A percentile compares a stretch with the other conserved stretches of the same genome.
Conservation (phyloP, 2,888 invertebrate species). For the Sphaeridia pumilis region DNA sequence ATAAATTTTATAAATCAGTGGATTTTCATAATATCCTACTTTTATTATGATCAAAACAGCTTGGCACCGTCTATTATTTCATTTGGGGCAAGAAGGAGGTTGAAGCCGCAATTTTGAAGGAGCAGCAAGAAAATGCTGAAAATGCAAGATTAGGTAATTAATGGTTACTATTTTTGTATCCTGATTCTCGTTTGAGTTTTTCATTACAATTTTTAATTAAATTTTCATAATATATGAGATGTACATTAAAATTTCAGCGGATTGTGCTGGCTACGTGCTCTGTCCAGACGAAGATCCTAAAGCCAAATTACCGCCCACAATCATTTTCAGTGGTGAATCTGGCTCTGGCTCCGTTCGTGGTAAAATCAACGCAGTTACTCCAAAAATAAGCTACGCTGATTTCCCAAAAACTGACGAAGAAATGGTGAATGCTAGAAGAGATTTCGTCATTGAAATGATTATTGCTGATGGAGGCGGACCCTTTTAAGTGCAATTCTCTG, state of each 20-base stretch:
- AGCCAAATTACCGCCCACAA: too few relatives aligned
- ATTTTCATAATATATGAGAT: too few relatives aligned
- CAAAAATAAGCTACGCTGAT: constrained; percentile 9
- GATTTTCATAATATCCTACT: too few relatives aligned
- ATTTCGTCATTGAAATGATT: constrained; percentile 15
- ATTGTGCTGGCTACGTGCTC: neutral
- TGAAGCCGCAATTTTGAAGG: constrained; percentile 12
- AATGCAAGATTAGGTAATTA: constrained; percentile 1
- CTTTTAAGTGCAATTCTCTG: too few relatives aligned
- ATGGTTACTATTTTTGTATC: neutral
- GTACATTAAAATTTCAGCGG: constrained; percentile 5
- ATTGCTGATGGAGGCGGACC: constrained; percentile 7
- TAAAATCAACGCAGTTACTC: constrained; percentile 10
- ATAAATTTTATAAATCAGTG: too few relatives aligned
- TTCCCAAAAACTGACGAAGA: constrained; percentile 14
- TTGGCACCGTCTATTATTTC: constrained; percentile 9
- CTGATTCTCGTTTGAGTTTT: too few relatives aligned
- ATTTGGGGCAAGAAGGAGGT: constrained; percentile 13
- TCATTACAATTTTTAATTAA: too few relatives aligned
- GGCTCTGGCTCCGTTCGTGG: neutral
- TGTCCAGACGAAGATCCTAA: neutral
- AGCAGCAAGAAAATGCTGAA: constrained; percentile 6
- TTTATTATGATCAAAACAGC: too few relatives aligned
- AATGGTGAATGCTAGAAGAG: constrained; percentile 2
- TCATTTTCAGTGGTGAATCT: constrained; percentile 3